Evolutionary conservation across 2,888 invertebrate genomes (phyloP).

Genomic region (Tenthredo livida): DNA sequence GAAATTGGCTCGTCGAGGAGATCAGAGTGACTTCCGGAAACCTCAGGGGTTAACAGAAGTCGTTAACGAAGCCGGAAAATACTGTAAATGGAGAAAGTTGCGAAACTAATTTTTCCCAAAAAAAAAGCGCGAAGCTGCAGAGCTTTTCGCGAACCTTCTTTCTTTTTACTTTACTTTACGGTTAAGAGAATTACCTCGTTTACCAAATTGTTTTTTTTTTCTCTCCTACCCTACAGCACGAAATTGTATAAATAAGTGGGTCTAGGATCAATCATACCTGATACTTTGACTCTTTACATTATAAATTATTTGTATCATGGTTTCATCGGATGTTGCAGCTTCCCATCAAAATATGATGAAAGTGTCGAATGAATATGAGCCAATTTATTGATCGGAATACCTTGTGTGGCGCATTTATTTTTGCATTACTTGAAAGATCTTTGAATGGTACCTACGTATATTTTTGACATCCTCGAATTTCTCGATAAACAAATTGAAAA

Average conservation of each 20-base stretch:
- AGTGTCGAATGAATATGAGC: neutral
- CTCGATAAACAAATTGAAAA: neutral
- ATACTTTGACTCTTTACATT: neutral
- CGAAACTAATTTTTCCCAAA: constrained; percentile 34
- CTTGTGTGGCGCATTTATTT: too few relatives aligned
- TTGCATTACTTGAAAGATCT: too few relatives aligned
- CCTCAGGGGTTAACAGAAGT: constrained; percentile 26
- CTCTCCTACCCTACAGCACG: neutral
- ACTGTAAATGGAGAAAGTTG: constrained; percentile 43
- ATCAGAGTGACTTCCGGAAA: constrained; percentile 31
- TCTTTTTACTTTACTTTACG: neutral
- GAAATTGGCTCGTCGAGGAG: constrained; percentile 29
- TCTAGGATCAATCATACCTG: constrained; percentile 1
- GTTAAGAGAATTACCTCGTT: constrained; percentile 21
- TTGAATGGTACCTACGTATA: neutral
- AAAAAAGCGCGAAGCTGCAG: neutral
- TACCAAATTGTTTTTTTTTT: constrained; percentile 31
- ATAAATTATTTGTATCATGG: too few relatives aligned
- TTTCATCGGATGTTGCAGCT: constrained; percentile 15
- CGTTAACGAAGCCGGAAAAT: constrained; percentile 47
- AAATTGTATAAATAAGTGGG: constrained; percentile 8
- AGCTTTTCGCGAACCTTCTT: neutral
- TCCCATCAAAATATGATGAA: neutral
- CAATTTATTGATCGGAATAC: too few relatives aligned
- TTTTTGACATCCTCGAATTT: neutral